Evolutionary conservation across 2,113 vertebrate genomes (phyloP), one percentile per base, ranked within the genome.

Genomic region (Oncorhynchus tshawytscha): DNA sequence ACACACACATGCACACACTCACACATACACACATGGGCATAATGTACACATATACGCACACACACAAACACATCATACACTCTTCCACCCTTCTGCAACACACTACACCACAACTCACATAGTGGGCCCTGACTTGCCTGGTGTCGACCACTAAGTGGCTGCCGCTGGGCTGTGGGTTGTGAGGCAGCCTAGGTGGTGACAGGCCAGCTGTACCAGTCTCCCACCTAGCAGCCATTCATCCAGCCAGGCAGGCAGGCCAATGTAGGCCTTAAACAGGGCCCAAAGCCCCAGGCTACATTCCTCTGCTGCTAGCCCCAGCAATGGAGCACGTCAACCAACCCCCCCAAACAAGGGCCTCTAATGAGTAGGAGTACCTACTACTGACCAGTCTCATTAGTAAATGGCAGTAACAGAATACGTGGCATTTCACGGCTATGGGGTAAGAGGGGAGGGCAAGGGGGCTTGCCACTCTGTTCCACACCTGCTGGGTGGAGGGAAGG

Each of bases 231-330:
- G 57, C 54, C 54, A 59, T 27, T 2, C 51, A 54, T 15, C 13
- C 51, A 54, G 16, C 16, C 12, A 54, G 16, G 65, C 64, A 65
- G 67, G 31, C 67, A 45, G 67, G 20, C 67, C 67, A 69, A 16
- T 69, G 18, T 22, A 9, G 29, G 31, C 31, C 31, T 45, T 31
- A 11, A 69, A 27, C 60, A 29, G 65, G 24, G 5, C 65, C 64
- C 3, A 67, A 67, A 67, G 71, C 27, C 71, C 59, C 59, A 45
- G 71, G 57, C 71, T 13, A 39, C 59, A 73, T 73, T 73, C 72
- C 72, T 18, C 51, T 54, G 12, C n/a, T 12, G 72, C 60, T 65
- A 65, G 72, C 60, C 73, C 66, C 64, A 67, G 39, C 39, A 7
- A 64, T 20, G 20, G 20, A 73, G 57, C 57, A 6, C 9, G 59